phyloP scores from a whole-genome alignment of 2,888 invertebrate genomes.

The Heteromurus nitidus region DNA sequence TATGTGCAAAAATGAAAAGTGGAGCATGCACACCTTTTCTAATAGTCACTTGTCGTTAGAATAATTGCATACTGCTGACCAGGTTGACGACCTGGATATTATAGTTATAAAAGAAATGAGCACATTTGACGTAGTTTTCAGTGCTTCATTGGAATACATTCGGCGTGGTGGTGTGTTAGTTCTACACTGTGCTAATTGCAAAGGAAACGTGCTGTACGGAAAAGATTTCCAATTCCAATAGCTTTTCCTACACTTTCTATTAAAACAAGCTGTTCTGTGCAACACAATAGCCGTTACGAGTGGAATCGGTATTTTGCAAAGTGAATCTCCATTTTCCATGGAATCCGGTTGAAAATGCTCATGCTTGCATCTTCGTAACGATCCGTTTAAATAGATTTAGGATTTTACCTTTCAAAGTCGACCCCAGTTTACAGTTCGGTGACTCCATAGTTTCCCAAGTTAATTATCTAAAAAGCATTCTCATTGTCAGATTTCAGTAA shows the following conservation, averaged over 20 bases:
- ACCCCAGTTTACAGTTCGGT: not conserved
- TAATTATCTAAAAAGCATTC: not conserved
- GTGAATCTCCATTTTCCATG: too few species aligned
- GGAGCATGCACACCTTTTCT: not conserved
- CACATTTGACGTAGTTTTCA: not conserved
- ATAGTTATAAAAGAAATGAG: not conserved
- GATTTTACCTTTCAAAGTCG: not conserved
- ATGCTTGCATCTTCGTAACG: not conserved
- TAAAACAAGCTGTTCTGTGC: not conserved
- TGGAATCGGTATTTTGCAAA: too few species aligned
- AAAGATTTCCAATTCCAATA: not conserved
- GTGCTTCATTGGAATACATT: not conserved
- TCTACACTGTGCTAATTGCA: not conserved
- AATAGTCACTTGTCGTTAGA: not conserved
- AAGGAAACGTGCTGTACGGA: not conserved
- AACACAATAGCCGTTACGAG: too few species aligned
- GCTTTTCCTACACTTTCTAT: too few species aligned
- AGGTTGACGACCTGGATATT: slow-evolving; percentile 12
- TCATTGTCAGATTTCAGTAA: not conserved
- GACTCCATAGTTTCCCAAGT: not conserved
- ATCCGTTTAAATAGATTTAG: not conserved
- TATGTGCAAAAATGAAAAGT: slow-evolving; percentile 7
- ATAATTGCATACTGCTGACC: not conserved
- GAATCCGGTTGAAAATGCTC: too few species aligned
- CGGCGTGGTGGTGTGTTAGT: not conserved